These are phyloP conservation scores for Drusus annulatus DNA, from an alignment of 1,140 invertebrate species.

Conservation along the genomic window DNA sequence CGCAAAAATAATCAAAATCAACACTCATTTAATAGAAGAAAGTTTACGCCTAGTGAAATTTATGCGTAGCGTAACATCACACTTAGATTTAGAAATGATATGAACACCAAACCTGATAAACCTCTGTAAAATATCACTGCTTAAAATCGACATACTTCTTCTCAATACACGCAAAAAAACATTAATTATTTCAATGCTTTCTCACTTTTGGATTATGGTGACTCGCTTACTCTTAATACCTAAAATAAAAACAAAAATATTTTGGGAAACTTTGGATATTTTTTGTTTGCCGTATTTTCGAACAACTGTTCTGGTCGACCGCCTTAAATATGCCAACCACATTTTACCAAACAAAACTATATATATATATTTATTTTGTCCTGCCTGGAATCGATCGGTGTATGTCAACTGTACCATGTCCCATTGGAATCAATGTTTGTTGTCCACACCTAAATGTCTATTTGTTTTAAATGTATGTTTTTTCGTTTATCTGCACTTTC, in stretches of 20 bases:
- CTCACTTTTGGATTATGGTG: constrained; percentile 73
- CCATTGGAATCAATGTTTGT: not conserved
- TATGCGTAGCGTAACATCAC: not conserved
- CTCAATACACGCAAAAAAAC: constrained; percentile 55
- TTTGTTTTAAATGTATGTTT: not conserved
- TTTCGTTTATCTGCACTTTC: not conserved
- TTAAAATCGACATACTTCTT: constrained; percentile 9
- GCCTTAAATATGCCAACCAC: not conserved
- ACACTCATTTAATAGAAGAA: not conserved
- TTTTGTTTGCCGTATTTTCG: not conserved
- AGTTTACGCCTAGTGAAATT: too few relatives aligned
- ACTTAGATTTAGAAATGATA: constrained; percentile 14
- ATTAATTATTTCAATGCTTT: constrained; percentile 65
- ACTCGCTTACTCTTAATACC: constrained; percentile 53
- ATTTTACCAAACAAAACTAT: not conserved
- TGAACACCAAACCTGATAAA: constrained; percentile 4
- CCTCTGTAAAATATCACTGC: constrained; percentile 10
- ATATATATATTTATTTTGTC: constrained; percentile 1
- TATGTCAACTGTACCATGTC: constrained; percentile 14
- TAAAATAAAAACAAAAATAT: constrained; percentile 22
- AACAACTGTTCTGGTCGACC: not conserved
- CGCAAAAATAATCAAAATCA: not conserved
- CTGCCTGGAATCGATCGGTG: constrained; percentile 11
- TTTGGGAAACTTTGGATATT: not conserved
- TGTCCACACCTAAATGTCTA: constrained; percentile 16